A percentile compares a stretch with the other conserved stretches of the same genome.
These are phyloP conservation scores for Vesta saturnalis DNA, from an alignment of 2,888 invertebrate genomes.

Conservation along the genomic window DNA sequence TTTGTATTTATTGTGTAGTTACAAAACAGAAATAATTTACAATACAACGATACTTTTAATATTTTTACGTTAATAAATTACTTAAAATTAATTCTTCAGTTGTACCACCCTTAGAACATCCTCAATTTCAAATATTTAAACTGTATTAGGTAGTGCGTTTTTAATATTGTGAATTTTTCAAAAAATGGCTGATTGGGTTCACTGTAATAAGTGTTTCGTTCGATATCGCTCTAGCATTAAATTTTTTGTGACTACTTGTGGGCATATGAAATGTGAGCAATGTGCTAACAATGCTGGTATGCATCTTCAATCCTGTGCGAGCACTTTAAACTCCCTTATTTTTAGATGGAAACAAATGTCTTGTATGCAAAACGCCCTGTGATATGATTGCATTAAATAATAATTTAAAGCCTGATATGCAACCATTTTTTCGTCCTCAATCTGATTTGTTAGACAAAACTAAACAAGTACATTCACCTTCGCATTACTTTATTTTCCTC, in stretches of 20 bases:
- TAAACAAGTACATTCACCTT: slow-evolving; percentile 52
- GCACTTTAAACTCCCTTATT: not conserved
- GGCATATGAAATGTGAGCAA: slow-evolving; percentile 55
- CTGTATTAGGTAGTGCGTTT: no score
- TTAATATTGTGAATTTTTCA: no score
- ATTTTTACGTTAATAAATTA: no score
- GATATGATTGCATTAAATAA: slow-evolving; percentile 48
- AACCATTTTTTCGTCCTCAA: slow-evolving; percentile 52
- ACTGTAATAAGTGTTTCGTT: slow-evolving; percentile 57
- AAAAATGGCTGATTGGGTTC: slow-evolving; percentile 53
- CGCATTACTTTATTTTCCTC: not conserved
- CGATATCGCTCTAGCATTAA: slow-evolving; percentile 45
- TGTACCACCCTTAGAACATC: no score
- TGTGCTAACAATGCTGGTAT: slow-evolving; percentile 46
- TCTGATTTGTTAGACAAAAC: slow-evolving; percentile 47
- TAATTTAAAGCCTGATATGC: slow-evolving; percentile 50
- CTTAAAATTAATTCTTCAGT: no score
- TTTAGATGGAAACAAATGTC: slow-evolving; percentile 45
- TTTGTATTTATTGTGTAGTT: no score
- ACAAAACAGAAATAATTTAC: no score
- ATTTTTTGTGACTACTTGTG: slow-evolving; percentile 55
- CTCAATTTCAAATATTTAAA: no score
- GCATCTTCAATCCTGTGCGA: not conserved
- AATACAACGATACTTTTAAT: no score
- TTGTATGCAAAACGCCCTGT: slow-evolving; percentile 50